phyloP scores from a whole-genome alignment of 2,113 vertebrate species.

The Rhabdornis inornatus region DNA sequence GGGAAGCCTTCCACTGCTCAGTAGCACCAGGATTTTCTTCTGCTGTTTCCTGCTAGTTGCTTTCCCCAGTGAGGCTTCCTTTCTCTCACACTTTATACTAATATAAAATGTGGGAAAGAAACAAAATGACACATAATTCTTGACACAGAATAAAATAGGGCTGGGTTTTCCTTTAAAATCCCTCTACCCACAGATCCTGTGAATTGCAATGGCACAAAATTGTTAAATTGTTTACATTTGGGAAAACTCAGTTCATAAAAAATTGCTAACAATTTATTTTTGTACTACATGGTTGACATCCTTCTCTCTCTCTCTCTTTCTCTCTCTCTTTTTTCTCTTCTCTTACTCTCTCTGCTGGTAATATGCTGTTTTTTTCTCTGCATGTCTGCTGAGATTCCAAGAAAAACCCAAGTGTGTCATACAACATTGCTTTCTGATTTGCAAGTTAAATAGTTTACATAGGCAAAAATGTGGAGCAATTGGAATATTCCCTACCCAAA shows the following conservation, averaged over 20 bases:
- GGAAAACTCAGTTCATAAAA: constrained; percentile 62
- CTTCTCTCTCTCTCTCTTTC: not conserved
- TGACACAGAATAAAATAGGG: constrained; percentile 24
- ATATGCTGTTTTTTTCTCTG: not conserved
- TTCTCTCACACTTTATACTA: not conserved
- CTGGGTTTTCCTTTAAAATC: constrained; percentile 53
- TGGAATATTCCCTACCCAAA: constrained; percentile 54
- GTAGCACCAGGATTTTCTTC: not conserved
- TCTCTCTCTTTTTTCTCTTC: not conserved
- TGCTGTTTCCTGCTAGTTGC: not conserved
- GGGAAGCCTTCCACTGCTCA: not conserved
- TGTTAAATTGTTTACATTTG: constrained; percentile 68
- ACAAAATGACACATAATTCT: constrained; percentile 27
- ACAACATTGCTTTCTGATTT: constrained; percentile 68
- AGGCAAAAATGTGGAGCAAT: constrained; percentile 63
- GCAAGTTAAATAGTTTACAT: constrained; percentile 68
- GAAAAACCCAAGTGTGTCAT: constrained; percentile 65
- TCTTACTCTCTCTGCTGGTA: constrained; percentile 22
- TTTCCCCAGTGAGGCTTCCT: not conserved
- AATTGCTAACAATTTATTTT: constrained; percentile 65
- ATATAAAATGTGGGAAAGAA: not conserved
- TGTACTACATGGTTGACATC: constrained; percentile 48
- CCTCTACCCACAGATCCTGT: constrained; percentile 26
- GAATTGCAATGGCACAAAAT: constrained; percentile 54
- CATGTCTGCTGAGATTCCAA: constrained; percentile 55